These are phyloP conservation scores for Catamblyrhynchus diadema DNA, from an alignment of 2,797 vertebrate genomes.

Conservation along the genomic window DNA sequence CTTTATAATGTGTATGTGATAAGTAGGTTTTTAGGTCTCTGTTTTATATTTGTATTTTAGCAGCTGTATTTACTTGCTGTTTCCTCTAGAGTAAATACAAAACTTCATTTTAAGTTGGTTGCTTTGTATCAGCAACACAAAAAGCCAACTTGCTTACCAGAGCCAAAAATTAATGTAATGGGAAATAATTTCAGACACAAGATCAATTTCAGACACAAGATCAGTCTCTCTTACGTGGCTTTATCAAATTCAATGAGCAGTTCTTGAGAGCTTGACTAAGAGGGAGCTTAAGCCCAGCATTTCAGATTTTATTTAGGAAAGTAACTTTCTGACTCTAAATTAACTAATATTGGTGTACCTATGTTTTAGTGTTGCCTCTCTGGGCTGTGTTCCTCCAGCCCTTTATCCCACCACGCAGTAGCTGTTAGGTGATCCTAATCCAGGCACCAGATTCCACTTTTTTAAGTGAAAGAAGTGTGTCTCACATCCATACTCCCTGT, in stretches of 20 bases:
- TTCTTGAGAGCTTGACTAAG: neutral
- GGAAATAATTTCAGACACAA: neutral
- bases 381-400: neutral
- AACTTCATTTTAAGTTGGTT: neutral
- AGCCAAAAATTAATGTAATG: neutral
- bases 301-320: neutral
- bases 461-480: neutral
- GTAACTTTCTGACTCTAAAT: neutral
- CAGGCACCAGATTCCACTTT: neutral
- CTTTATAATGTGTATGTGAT: neutral
- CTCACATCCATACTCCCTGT: neutral
- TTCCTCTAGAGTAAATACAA: neutral
- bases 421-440: neutral
- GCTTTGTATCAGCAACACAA: neutral
- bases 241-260: neutral
- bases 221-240: neutral
- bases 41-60: neutral
- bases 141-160: neutral
- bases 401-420: neutral
- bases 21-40: neutral
- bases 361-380: rapidly evolving
- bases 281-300: neutral
- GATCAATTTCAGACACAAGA: neutral
- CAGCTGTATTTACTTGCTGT: neutral
- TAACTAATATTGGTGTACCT: neutral